A percentile compares a stretch with the other conserved stretches of the same genome.
These are phyloP conservation scores for Mycalesis mineus DNA, from an alignment of 2,888 invertebrate genomes.

Conservation along the genomic window DNA sequence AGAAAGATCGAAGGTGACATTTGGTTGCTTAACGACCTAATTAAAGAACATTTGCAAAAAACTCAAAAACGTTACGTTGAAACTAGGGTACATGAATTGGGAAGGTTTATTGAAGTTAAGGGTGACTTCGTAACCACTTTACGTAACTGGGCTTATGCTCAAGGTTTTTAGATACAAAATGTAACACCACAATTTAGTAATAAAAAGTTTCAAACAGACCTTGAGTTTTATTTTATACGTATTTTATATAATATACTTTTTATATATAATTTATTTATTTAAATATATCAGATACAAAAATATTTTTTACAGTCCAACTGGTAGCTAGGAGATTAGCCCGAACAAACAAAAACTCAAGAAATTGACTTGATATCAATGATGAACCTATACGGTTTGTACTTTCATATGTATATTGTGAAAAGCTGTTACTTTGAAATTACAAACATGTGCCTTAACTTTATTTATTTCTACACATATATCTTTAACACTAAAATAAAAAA, in stretches of 20 bases:
- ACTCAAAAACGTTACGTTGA: conserved; percentile 75
- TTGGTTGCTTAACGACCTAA: conserved; percentile 85
- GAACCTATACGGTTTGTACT: no score
- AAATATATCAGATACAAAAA: no score
- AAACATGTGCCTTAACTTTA: no score
- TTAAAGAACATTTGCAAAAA: conserved; percentile 80
- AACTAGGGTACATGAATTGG: conserved; percentile 86
- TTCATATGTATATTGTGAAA: no score
- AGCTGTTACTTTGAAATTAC: no score
- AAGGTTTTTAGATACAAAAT: conserved; percentile 82
- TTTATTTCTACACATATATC: no score
- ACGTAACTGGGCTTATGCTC: conserved; percentile 82
- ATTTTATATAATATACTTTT: neutral
- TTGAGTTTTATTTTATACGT: neutral
- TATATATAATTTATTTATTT: no score
- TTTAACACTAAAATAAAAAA: no score
- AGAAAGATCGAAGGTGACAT: conserved; percentile 90
- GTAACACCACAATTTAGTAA: conserved; percentile 7
- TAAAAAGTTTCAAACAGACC: conserved; percentile 8
- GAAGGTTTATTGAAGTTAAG: conserved; percentile 82
- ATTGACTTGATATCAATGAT: no score
- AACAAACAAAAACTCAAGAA: no score
- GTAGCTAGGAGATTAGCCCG: no score
- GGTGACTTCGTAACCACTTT: conserved; percentile 85
- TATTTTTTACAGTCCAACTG: no score